Evolutionary conservation across 1,140 invertebrate genomes (phyloP).

Genomic region (Platorchestia sp.): DNA sequence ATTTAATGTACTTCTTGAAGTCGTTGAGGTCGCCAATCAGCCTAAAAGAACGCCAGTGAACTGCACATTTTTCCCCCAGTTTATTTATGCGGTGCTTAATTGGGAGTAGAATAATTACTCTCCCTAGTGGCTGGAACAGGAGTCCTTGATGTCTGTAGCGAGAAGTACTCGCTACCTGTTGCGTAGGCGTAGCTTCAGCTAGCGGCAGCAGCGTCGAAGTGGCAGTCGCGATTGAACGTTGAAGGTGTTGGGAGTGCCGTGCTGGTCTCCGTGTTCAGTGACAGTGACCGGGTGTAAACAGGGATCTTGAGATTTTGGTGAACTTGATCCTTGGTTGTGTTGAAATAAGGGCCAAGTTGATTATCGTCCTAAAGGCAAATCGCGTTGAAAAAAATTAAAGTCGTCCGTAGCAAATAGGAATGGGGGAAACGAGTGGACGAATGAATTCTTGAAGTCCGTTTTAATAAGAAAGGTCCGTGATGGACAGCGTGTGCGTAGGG

Average conservation of each 20-base stretch:
- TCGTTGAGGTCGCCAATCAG: too few species aligned
- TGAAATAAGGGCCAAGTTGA: not conserved
- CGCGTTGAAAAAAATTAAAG: not conserved
- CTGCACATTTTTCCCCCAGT: too few species aligned
- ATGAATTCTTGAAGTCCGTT: slow-evolving; percentile 25
- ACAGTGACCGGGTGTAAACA: not conserved
- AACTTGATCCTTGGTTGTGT: not conserved
- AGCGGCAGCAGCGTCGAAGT: not conserved
- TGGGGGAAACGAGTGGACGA: not conserved
- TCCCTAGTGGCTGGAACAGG: too few species aligned
- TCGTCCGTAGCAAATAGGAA: not conserved
- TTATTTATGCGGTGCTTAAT: too few species aligned
- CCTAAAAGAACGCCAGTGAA: too few species aligned
- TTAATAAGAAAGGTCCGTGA: slow-evolving; percentile 36
- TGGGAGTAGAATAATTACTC: too few species aligned
- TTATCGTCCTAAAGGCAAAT: not conserved
- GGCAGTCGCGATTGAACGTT: not conserved
- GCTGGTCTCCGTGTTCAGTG: not conserved
- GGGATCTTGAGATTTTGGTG: not conserved
- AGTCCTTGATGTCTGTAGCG: too few species aligned
- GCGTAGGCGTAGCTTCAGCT: not conserved
- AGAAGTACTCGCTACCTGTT: not conserved
- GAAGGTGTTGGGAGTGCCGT: not conserved
- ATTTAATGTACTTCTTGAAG: too few species aligned
- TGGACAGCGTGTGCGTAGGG: slow-evolving; percentile 10